Percentiles rank a stretch among this genome's conserved stretches.
Evolutionary conservation across 2,797 vertebrate genomes (phyloP).

Genomic region (Cephalopachus bancanus): DNA sequence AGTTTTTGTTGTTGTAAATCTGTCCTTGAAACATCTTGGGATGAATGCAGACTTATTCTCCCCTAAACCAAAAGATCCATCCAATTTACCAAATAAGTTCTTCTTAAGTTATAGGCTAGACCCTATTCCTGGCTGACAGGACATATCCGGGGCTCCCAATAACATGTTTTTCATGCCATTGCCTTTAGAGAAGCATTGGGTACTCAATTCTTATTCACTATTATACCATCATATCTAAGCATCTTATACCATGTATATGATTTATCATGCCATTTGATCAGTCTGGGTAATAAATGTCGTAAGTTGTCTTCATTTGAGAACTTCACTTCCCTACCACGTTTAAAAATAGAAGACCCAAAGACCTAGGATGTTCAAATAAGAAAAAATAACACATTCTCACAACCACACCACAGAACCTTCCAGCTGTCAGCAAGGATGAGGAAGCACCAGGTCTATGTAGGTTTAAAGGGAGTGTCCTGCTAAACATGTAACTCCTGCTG

Average conservation of each 20-base stretch:
- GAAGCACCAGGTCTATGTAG: not conserved
- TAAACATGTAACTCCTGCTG: not conserved
- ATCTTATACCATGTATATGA: not conserved
- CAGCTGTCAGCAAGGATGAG: not conserved
- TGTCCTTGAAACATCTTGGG: not conserved
- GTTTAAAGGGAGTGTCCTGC: not conserved
- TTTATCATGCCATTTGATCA: conserved; percentile 46
- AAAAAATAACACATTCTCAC: not conserved
- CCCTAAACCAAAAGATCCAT: not conserved
- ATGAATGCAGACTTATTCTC: not conserved
- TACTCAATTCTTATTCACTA: not conserved
- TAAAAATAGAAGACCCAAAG: conserved; percentile 37
- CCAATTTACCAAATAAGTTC: not conserved
- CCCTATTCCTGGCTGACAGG: rapidly evolving
- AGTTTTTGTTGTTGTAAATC: not conserved
- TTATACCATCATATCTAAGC: not conserved
- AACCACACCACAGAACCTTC: conserved; percentile 10
- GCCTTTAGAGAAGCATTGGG: not conserved
- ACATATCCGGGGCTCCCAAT: not conserved
- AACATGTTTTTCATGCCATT: not conserved
- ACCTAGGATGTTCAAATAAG: not conserved
- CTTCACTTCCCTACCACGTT: not conserved
- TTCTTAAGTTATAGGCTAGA: not conserved
- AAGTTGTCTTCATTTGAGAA: conserved; percentile 51
- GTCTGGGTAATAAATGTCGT: conserved; percentile 26